These are phyloP conservation scores for Nephrotoma flavescens DNA, from an alignment of 2,888 invertebrate genomes.

Conservation along the genomic window DNA sequence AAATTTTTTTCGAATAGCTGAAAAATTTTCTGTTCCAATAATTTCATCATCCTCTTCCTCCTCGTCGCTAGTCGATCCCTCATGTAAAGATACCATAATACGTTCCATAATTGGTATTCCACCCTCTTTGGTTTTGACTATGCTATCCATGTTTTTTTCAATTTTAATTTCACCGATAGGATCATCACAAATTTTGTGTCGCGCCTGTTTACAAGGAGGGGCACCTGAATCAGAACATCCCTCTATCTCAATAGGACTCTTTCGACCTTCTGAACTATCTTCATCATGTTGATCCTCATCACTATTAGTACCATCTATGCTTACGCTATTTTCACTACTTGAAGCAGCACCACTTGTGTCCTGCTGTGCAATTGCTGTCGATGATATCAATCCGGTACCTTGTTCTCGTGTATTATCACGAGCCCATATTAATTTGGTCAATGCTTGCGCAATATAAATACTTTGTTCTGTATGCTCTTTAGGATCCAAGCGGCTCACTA, in stretches of 20 bases:
- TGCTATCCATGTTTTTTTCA: not conserved
- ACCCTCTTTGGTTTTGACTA: slow-evolving; percentile 9
- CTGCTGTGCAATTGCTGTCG: slow-evolving; percentile 31
- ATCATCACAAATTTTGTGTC: slow-evolving; percentile 21
- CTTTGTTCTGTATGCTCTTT: slow-evolving; percentile 87
- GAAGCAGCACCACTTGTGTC: slow-evolving; percentile 38
- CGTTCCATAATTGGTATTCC: slow-evolving; percentile 22
- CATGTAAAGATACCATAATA: slow-evolving; percentile 21
- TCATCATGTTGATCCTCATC: slow-evolving; percentile 51
- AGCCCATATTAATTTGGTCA: slow-evolving; percentile 86
- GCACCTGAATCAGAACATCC: slow-evolving; percentile 33
- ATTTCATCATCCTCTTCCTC: slow-evolving; percentile 7
- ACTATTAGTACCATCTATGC: slow-evolving; percentile 66
- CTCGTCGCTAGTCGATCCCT: slow-evolving; percentile 28
- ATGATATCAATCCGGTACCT: slow-evolving; percentile 23
- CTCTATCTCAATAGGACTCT: slow-evolving; percentile 33
- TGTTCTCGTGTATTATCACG: slow-evolving; percentile 40
- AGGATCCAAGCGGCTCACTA: slow-evolving; percentile 76
- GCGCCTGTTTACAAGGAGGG: slow-evolving; percentile 38
- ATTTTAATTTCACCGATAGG: not conserved
- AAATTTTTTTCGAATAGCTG: slow-evolving; percentile 25
- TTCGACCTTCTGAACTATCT: slow-evolving; percentile 43
- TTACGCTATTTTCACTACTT: slow-evolving; percentile 66
- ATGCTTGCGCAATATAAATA: slow-evolving; percentile 66
- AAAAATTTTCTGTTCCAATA: slow-evolving; percentile 17